Conservation (phyloP, 2,888 invertebrate genomes). For the Coenonympha glycerion region DNA sequence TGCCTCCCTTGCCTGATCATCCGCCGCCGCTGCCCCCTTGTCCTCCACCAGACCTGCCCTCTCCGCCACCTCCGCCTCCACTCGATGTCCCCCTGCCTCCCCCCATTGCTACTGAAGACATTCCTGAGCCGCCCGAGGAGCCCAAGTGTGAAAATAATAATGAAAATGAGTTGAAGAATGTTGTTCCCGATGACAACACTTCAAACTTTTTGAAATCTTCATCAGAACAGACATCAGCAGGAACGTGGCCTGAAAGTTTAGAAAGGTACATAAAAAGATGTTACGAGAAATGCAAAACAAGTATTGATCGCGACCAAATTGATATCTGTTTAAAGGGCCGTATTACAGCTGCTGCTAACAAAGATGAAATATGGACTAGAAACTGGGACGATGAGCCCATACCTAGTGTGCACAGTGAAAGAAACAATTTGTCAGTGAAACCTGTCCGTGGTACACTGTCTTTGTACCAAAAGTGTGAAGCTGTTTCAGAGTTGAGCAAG, state of each 20-base stretch:
- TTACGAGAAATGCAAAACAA: constrained; percentile 91
- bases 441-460: constrained; percentile 75
- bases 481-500: constrained; percentile 40
- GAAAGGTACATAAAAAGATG: constrained; percentile 93
- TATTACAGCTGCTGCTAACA: constrained; percentile 91
- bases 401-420: constrained; percentile 89
- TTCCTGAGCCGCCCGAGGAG: constrained; percentile 56
- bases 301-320: constrained; percentile 93
- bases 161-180: constrained; percentile 36
- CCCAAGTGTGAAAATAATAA: constrained; percentile 33
- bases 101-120: constrained; percentile 62
- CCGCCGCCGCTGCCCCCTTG: constrained; percentile 73
- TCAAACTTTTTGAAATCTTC: constrained; percentile 53
- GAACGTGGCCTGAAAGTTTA: constrained; percentile 86
- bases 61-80: constrained; percentile 50
- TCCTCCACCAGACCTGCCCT: constrained; percentile 64
- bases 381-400: constrained; percentile 97
- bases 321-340: constrained; percentile 96
- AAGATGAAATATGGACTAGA: constrained; percentile 89
- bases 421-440: constrained; percentile 80
- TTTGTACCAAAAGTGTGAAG: constrained; percentile 75
- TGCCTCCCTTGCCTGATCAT: constrained; percentile 76
- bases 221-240: constrained; percentile 58
- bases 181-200: constrained; percentile 45
- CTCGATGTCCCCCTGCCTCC: constrained; percentile 64